Conservation (phyloP, 2,888 invertebrate genomes). For the Dynastes tityus region DNA sequence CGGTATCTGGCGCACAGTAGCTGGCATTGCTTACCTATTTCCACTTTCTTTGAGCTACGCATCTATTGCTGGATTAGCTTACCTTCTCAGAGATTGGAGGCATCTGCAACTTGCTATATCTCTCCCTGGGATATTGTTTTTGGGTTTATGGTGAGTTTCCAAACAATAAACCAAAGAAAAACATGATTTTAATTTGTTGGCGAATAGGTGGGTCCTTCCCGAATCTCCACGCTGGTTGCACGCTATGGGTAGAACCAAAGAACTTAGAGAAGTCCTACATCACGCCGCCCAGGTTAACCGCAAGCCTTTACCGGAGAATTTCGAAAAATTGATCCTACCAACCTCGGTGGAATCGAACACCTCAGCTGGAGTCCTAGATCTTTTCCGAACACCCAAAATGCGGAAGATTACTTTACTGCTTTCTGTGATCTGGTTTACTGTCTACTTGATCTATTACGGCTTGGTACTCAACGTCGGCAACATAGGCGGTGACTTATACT, state of each 20-base stretch:
- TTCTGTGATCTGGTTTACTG: constrained; percentile 83
- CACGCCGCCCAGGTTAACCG: constrained; percentile 80
- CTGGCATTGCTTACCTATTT: constrained; percentile 86
- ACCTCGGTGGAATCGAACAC: constrained; percentile 69
- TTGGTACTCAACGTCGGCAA: constrained; percentile 83
- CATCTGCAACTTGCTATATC: constrained; percentile 82
- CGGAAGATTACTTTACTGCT: constrained; percentile 81
- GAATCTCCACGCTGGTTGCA: constrained; percentile 87
- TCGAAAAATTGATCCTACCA: constrained; percentile 79
- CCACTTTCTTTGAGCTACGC: constrained; percentile 85
- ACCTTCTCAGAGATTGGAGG: constrained; percentile 82
- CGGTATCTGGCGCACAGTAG: constrained; percentile 85
- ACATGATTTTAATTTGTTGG: not conserved
- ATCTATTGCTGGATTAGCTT: constrained; percentile 81
- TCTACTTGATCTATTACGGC: constrained; percentile 86
- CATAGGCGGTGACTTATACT: constrained; percentile 83
- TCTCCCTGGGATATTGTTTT: constrained; percentile 80
- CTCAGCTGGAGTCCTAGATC: constrained; percentile 75
- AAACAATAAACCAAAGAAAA: not conserved
- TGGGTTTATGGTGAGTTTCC: constrained; percentile 77
- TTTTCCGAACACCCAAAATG: constrained; percentile 78
- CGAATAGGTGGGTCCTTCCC: constrained; percentile 81
- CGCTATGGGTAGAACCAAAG: constrained; percentile 80
- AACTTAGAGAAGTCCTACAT: constrained; percentile 78
- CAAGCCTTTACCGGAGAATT: constrained; percentile 77